A percentile compares a stretch with the other conserved stretches of the same genome.
These are phyloP conservation scores for Manis crassicaudata DNA, from an alignment of 2,797 vertebrate species.

Conservation along the genomic window DNA sequence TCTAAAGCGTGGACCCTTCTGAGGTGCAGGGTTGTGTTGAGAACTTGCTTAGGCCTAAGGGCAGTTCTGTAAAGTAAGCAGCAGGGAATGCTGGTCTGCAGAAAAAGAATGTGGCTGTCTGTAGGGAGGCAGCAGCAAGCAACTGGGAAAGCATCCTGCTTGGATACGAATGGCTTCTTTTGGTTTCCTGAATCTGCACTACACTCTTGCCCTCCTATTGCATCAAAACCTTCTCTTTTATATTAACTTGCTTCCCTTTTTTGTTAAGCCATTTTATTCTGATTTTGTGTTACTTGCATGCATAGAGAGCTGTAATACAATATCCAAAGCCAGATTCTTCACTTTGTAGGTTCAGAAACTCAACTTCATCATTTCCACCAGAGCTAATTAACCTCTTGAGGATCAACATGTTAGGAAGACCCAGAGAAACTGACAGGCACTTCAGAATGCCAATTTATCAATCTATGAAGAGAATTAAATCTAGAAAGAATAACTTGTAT, in stretches of 20 bases:
- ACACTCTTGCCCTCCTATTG: neutral
- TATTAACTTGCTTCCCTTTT: neutral
- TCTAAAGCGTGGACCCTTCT: neutral
- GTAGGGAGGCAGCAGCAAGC: neutral
- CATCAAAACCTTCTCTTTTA: neutral
- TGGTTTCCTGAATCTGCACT: neutral
- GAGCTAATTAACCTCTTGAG: neutral
- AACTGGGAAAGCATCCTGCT: neutral
- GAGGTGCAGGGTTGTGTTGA: neutral
- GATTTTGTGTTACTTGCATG: neutral
- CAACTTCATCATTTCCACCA: neutral
- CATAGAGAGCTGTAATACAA: neutral
- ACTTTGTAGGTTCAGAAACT: neutral
- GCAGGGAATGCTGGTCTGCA: neutral
- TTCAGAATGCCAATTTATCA: conserved; percentile 18
- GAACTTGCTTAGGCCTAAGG: neutral
- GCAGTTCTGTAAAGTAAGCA: neutral
- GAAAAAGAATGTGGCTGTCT: neutral
- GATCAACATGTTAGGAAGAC: neutral
- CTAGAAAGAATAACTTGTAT: conserved; percentile 22
- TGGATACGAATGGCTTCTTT: neutral
- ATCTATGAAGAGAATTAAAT: conserved; percentile 18
- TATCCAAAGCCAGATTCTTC: neutral
- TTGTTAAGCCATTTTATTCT: neutral
- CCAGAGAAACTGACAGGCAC: neutral